phyloP scores from a whole-genome alignment of 1,140 invertebrate genomes.

The Macrobrachium nipponense region DNA sequence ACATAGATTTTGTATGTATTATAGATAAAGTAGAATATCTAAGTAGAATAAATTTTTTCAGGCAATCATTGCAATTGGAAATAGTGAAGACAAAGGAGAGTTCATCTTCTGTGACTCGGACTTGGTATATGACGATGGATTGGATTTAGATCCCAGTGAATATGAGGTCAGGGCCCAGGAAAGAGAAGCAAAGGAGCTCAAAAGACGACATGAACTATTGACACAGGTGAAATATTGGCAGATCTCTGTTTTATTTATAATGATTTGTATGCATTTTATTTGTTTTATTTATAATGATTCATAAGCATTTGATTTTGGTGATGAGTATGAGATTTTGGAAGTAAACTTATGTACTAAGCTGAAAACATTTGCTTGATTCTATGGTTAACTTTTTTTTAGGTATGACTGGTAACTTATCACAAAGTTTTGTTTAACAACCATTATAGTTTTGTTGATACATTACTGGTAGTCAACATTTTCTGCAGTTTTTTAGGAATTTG shows the following conservation, averaged over 20 bases:
- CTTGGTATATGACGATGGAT: constrained; percentile 59
- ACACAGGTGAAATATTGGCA: constrained; percentile 32
- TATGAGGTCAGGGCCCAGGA: constrained; percentile 44
- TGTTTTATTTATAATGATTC: not conserved
- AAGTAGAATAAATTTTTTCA: not conserved
- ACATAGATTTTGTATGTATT: too few species aligned
- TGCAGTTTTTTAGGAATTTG: too few species aligned
- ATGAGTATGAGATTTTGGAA: too few species aligned
- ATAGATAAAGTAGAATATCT: not conserved
- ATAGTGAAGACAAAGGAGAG: constrained; percentile 68
- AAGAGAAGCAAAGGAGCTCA: constrained; percentile 43
- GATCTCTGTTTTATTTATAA: not conserved
- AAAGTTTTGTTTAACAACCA: too few species aligned
- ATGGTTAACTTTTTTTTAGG: too few species aligned
- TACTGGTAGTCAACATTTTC: too few species aligned
- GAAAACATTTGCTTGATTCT: too few species aligned
- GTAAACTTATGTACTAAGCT: too few species aligned
- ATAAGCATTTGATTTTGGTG: too few species aligned
- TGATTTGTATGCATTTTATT: not conserved
- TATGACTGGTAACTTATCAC: too few species aligned
- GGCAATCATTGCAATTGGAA: constrained; percentile 72
- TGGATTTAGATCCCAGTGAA: constrained; percentile 38
- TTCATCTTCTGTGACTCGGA: constrained; percentile 65
- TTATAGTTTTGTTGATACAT: too few species aligned
- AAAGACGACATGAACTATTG: constrained; percentile 34